These are phyloP conservation scores for Poeciliopsis prolifica DNA, from an alignment of 2,113 vertebrate species.

Conservation along the genomic window DNA sequence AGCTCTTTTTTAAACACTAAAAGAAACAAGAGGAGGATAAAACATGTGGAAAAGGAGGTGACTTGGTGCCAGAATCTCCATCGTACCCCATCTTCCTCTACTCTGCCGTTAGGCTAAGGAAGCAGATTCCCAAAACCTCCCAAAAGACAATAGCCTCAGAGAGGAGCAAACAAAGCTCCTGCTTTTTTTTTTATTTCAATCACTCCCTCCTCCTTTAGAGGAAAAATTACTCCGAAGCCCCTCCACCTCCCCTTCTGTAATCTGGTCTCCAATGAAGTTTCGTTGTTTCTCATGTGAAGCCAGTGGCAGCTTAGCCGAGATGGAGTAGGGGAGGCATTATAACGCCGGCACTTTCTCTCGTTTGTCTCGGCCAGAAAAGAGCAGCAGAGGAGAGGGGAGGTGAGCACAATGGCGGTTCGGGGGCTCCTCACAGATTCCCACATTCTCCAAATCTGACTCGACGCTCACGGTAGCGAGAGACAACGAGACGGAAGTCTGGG, in stretches of 20 bases:
- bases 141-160: slow-evolving; percentile 77
- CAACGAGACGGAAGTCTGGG: slow-evolving; percentile 64
- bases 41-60: slow-evolving; percentile 72
- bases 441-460: slow-evolving; percentile 65
- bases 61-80: slow-evolving; percentile 83
- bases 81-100: slow-evolving; percentile 71
- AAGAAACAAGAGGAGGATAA: slow-evolving; percentile 41
- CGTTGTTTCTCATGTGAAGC: slow-evolving; percentile 85
- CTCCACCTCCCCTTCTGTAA: slow-evolving; percentile 72
- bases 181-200: slow-evolving; percentile 56
- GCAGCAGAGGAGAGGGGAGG: slow-evolving; percentile 56
- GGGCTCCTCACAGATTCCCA: slow-evolving; percentile 58
- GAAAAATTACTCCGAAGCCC: slow-evolving; percentile 46
- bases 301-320: slow-evolving; percentile 84
- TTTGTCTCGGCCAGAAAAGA: slow-evolving; percentile 72
- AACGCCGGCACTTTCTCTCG: slow-evolving; percentile 76
- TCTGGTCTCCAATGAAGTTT: slow-evolving; percentile 89
- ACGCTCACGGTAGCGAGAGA: slow-evolving; percentile 57
- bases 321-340: slow-evolving; percentile 76
- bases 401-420: slow-evolving; percentile 69
- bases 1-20: slow-evolving; percentile 82
- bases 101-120: slow-evolving; percentile 75
- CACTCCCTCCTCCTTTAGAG: slow-evolving; percentile 41
- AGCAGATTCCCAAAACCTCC: slow-evolving; percentile 78
- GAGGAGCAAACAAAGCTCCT: slow-evolving; percentile 74